phyloP scores from a whole-genome alignment of 2,113 vertebrate species.

The Zingel zingel region DNA sequence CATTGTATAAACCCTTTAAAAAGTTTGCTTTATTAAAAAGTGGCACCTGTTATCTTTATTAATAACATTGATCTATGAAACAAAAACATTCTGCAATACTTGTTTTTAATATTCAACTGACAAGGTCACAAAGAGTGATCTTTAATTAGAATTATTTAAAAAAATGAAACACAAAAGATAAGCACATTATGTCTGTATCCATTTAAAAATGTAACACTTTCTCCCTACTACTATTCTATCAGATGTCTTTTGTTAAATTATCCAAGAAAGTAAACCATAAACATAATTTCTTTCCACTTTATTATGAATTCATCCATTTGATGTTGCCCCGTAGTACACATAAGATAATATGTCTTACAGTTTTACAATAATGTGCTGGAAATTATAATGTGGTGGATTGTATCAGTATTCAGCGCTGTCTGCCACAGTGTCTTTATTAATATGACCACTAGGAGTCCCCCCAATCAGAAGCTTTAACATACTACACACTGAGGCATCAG shows the following conservation, averaged over 20 bases:
- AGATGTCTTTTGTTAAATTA: background rate
- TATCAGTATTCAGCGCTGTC: background rate
- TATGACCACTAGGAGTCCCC: background rate
- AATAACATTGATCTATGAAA: background rate
- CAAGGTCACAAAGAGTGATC: background rate
- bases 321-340: background rate
- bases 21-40: background rate
- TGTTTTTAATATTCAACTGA: background rate
- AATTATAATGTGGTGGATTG: background rate
- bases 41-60: background rate
- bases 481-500: background rate
- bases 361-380: conserved; percentile 1
- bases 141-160: background rate
- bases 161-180: background rate
- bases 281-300: background rate
- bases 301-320: background rate
- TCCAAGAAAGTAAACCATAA: background rate
- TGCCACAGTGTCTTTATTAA: background rate
- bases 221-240: background rate
- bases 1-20: background rate
- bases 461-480: background rate
- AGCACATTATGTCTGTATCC: background rate
- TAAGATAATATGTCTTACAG: background rate
- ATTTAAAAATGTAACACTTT: background rate
- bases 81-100: background rate